These are phyloP conservation scores for Quadroppia sp. DNA, from an alignment of 2,888 invertebrate species.

Conservation along the genomic window DNA sequence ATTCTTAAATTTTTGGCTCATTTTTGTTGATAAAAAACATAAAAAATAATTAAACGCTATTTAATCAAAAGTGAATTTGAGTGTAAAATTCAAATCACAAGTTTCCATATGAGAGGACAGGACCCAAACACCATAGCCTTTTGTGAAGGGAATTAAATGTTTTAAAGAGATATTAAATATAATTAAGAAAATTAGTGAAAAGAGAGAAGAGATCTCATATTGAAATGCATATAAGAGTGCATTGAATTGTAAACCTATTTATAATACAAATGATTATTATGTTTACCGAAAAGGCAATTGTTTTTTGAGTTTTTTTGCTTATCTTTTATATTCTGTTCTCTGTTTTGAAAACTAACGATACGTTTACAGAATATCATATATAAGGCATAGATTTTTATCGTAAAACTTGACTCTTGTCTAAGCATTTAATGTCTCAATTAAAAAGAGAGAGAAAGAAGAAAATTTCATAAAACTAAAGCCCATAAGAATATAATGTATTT, in stretches of 20 bases:
- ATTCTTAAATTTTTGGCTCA: neutral
- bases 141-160: neutral
- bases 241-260: neutral
- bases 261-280: neutral
- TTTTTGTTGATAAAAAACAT: neutral
- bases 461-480: neutral
- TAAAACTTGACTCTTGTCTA: neutral
- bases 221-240: neutral
- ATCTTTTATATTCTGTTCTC: neutral
- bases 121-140: neutral
- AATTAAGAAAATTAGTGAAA: neutral
- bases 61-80: neutral
- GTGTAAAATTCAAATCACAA: neutral
- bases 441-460: neutral
- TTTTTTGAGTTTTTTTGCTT: neutral
- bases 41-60: neutral
- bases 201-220: neutral
- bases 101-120: neutral
- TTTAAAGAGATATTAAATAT: neutral
- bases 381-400: neutral
- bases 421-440: constrained; percentile 18
- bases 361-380: neutral
- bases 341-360: neutral
- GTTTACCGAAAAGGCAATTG: neutral
- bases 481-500: too few species aligned